A percentile compares a stretch with the other conserved stretches of the same genome.
phyloP scores from a whole-genome alignment of 2,888 invertebrate genomes.

The Cremastobaeus sp. region DNA sequence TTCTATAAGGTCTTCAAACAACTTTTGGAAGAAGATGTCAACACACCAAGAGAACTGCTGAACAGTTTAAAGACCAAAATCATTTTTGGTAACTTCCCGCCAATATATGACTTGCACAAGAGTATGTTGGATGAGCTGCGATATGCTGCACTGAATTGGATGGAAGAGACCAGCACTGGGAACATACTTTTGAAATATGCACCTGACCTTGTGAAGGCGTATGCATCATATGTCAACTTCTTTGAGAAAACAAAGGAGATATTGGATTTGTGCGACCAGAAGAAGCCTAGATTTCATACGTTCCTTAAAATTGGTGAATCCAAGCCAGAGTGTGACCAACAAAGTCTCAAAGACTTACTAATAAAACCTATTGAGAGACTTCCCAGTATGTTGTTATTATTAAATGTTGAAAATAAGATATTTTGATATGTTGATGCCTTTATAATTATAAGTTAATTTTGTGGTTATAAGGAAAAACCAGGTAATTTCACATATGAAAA shows the following conservation, averaged over 20 bases:
- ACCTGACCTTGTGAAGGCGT: constrained; percentile 93
- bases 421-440: too few relatives aligned
- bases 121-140: constrained; percentile 83
- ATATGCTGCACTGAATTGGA: constrained; percentile 86
- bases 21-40: constrained; percentile 91
- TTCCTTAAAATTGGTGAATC: constrained; percentile 97
- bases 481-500: too few relatives aligned
- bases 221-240: constrained; percentile 98
- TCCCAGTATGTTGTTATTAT: constrained; percentile 95
- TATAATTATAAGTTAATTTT: too few relatives aligned
- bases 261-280: constrained; percentile 92
- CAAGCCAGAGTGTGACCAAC: constrained; percentile 96
- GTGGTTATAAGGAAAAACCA: too few relatives aligned
- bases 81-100: constrained; percentile 96
- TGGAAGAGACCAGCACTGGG: constrained; percentile 92
- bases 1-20: constrained; percentile 98
- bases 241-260: constrained; percentile 98
- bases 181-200: constrained; percentile 92
- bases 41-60: constrained; percentile 83
- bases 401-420: constrained; percentile 93
- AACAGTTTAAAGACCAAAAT: constrained; percentile 95
- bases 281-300: constrained; percentile 97
- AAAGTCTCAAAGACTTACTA: constrained; percentile 95
- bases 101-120: constrained; percentile 95
- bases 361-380: constrained; percentile 98